phyloP scores from a whole-genome alignment of 2,888 invertebrate genomes.

The Drosophila crucigera region DNA sequence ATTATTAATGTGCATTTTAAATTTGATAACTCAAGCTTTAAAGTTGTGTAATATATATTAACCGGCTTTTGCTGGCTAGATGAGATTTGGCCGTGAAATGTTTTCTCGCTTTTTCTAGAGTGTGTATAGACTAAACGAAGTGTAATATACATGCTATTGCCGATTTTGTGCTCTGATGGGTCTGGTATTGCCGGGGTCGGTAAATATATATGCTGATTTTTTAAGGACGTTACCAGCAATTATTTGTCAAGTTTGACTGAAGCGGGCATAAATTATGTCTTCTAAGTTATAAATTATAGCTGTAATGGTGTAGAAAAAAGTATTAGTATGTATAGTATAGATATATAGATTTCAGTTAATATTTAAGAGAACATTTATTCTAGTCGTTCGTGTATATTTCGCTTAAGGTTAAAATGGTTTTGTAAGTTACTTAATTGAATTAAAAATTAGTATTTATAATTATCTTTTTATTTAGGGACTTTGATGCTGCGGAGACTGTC shows the following conservation, averaged over 20 bases:
- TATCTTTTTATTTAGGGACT: constrained; percentile 87
- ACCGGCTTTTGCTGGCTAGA: too few relatives aligned
- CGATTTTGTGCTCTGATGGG: background rate
- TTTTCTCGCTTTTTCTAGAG: background rate
- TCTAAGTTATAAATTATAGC: background rate
- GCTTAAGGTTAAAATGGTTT: background rate
- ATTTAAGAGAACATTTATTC: background rate
- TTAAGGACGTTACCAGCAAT: too few relatives aligned
- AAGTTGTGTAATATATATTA: background rate
- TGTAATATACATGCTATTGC: background rate
- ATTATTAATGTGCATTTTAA: background rate
- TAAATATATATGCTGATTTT: background rate
- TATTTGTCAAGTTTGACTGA: background rate
- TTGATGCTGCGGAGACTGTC: constrained; percentile 95
- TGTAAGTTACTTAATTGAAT: background rate
- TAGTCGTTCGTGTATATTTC: background rate
- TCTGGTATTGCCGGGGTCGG: background rate
- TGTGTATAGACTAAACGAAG: background rate
- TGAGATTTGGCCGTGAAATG: background rate
- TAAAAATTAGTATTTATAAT: background rate
- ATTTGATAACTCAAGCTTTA: background rate
- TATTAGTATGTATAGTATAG: background rate
- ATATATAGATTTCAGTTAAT: background rate
- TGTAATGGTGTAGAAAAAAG: background rate
- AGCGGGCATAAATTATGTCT: background rate